Conservation (phyloP, 2,888 invertebrate species). For the Agrotis exclamationis region DNA sequence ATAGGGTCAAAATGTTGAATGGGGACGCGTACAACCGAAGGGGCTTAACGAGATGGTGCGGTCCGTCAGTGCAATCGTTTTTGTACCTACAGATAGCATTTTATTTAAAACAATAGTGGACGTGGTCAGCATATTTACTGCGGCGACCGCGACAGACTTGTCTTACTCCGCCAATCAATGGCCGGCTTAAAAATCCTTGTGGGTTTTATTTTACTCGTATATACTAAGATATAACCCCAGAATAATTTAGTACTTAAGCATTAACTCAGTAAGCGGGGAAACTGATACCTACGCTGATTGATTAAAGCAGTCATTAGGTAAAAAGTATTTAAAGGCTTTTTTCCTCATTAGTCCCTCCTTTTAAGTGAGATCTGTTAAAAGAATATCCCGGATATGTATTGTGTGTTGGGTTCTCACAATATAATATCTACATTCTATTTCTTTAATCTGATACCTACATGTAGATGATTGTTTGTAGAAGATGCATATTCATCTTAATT, state of each 20-base stretch:
- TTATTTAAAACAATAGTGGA: constrained; percentile 84
- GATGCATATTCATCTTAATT: not conserved
- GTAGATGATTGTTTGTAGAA: no score
- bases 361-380: constrained; percentile 9
- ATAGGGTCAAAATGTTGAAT: constrained; percentile 56
- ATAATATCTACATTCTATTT: no score
- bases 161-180: constrained; percentile 76
- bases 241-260: constrained; percentile 38
- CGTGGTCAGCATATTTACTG: constrained; percentile 77
- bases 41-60: constrained; percentile 74
- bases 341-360: constrained; percentile 27
- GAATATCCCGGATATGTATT: not conserved
- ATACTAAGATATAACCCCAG: constrained; percentile 41
- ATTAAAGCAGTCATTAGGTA: constrained; percentile 44
- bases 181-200: constrained; percentile 47
- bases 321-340: constrained; percentile 31
- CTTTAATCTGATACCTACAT: no score
- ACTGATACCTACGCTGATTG: constrained; percentile 35
- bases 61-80: constrained; percentile 68
- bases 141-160: constrained; percentile 69
- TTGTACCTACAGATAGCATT: constrained; percentile 74
- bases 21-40: constrained; percentile 58
- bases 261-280: constrained; percentile 42
- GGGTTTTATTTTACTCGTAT: constrained; percentile 51
- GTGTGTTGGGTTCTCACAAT: not conserved